Evolutionary conservation across 2,888 invertebrate species (phyloP), one percentile per base, ranked within the genome.

Genomic region (Unio delphinus): DNA sequence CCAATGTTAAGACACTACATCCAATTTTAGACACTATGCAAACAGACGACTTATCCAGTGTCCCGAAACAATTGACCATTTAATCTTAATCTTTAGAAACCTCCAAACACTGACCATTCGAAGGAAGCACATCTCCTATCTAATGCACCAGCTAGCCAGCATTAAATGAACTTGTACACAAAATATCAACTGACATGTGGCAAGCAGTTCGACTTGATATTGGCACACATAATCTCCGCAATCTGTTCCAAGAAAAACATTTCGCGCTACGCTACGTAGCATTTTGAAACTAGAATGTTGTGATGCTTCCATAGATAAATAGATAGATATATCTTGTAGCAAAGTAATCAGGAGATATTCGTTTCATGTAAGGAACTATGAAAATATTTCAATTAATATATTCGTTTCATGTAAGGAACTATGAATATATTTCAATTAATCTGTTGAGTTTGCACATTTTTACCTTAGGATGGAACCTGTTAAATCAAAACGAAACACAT

Each of bases 31-130:
- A 55, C n/a, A 30, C 11, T 18, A 64, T 64, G 69, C 64, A 55
- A 58, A 34, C 57, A 69, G 69, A 69, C 34, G 58, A 56, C 15
- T 58, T 69, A 11, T 61, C 64, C 45, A 26, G 54, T 54, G 61
- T 56, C 1, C 23, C 65, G n/a, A 64, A 54, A 64, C 26, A 69
- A 23, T 23, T 23, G 64, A 69, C 23, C 30, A 8, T n/a, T 30
- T 69, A 18, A 64, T 69, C n/a, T 23, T 69, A 18, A n/a, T 20
- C n/a, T 69, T 69, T 64, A 58, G 69, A 30, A 56, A 64, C 23
- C 23, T 69, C 15, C 55, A 65, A 34, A 65, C 64, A 26, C 64
- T 64, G 26, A 64, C 58, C 20, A 30, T 58, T 17, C 20, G 64
- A 28, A 65, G 64, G 54, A 28, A 64, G 57, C 18, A 55, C 11